Evolutionary conservation across 2,888 invertebrate genomes (phyloP).

Genomic region (Melipona bicolor): DNA sequence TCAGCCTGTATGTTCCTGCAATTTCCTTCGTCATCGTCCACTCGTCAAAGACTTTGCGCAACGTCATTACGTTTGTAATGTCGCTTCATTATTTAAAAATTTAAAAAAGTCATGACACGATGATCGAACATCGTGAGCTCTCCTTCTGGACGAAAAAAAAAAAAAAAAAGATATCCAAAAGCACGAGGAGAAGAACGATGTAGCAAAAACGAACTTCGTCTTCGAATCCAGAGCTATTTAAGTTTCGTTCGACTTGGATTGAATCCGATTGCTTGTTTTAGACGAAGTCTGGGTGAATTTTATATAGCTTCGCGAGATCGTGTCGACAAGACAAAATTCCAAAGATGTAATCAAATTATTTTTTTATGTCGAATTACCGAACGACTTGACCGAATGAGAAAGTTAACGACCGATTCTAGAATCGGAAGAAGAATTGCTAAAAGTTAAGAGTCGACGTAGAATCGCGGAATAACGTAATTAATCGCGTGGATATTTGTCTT

Average conservation of each 20-base stretch:
- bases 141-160: not conserved
- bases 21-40: not conserved
- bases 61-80: not conserved
- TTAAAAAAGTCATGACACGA: not conserved
- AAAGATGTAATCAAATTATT: slow-evolving; percentile 16
- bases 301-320: not conserved
- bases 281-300: not conserved
- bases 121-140: slow-evolving; percentile 6
- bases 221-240: slow-evolving; percentile 8
- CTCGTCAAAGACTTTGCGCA: not conserved
- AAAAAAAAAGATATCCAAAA: not conserved
- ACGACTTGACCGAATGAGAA: not conserved
- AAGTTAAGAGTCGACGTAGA: not conserved
- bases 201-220: not conserved
- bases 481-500: slow-evolving; percentile 27
- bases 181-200: not conserved
- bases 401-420: not conserved
- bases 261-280: slow-evolving; percentile 20
- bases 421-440: not conserved
- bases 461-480: not conserved
- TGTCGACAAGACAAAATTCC: slow-evolving; percentile 15
- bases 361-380: slow-evolving; percentile 34
- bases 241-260: not conserved
- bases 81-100: not conserved
- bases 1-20: not conserved